Evolutionary conservation across 2,888 invertebrate species (phyloP), one percentile per base, ranked within the genome.

Genomic region (Chydorus sphaericus): DNA sequence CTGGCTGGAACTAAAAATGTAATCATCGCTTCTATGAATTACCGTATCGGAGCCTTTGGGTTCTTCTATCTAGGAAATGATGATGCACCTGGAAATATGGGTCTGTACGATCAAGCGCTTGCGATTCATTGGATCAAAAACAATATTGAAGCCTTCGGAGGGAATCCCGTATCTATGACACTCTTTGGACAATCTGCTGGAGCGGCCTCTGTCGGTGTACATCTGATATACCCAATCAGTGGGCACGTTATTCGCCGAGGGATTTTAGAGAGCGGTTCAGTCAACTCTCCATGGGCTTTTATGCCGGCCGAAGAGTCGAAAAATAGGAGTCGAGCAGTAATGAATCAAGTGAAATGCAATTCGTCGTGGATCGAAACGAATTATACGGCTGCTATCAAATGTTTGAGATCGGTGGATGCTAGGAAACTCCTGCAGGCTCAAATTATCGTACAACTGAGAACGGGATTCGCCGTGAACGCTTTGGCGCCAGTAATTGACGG

Each of bases 221-320:
- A n/a, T n/a, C n/a, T n/a, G n/a, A n/a, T n/a, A n/a, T n/a, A n/a
- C n/a, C 93, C 93, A 0, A 83, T 85, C 39, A 91, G 92, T 62
- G 79, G 82, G 62, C 85, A 87, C 3, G 73, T 91, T 58, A 85
- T 89, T 54, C 79, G 82, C 62, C 79, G 92, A 50, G 96, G 92
- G 4, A 92, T 96, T 64, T 75, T 96, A 63, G 92, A 97, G 70
- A 93, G 93, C 58, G 96, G 94, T 3, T 89, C 92, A 0, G 76
- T 94, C 64, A 92, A 92, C 68, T 91, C 92, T 4, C 91, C 90
- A 1, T 97, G 96, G 96, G 91, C 90, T 66, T 89, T 85, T 73
- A 89, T 93, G 84, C n/a, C n/a, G n/a, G n/a, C n/a, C n/a, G n/a
- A n/a, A n/a, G n/a, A n/a, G n/a, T n/a, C n/a, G n/a, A n/a, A n/a